phyloP scores from a whole-genome alignment of 2,797 vertebrate species.

The Pygocentrus nattereri region DNA sequence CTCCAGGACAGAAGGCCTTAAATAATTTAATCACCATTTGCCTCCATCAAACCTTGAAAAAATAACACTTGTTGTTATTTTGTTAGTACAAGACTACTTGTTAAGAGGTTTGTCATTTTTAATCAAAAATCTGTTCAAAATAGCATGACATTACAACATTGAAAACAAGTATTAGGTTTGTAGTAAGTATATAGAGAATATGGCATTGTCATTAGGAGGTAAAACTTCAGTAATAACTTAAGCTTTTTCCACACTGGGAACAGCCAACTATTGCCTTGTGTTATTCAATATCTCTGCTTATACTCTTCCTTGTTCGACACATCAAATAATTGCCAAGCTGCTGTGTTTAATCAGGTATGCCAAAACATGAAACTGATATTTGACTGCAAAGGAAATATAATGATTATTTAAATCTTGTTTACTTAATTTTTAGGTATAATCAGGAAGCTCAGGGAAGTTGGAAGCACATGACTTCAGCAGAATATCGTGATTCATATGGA shows the following conservation, averaged over 20 bases:
- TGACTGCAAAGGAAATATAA: not conserved
- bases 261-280: not conserved
- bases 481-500: slow-evolving; percentile 93
- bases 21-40: not conserved
- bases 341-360: not conserved
- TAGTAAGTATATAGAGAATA: no score
- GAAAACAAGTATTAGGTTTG: not conserved
- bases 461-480: slow-evolving; percentile 87
- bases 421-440: slow-evolving; percentile 83
- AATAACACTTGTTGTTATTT: no score
- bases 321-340: not conserved
- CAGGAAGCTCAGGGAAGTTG: slow-evolving; percentile 89
- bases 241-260: not conserved
- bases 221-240: no score
- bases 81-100: no score
- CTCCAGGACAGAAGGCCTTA: slow-evolving; percentile 12
- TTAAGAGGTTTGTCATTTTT: not conserved
- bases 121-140: no score
- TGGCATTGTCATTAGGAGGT: no score
- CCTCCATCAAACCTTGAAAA: no score
- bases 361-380: not conserved
- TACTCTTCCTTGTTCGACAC: not conserved
- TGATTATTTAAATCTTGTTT: not conserved
- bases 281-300: not conserved
- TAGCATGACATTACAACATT: not conserved